Conservation (phyloP, 2,797 vertebrate species). For the Discoglossus pictus region DNA sequence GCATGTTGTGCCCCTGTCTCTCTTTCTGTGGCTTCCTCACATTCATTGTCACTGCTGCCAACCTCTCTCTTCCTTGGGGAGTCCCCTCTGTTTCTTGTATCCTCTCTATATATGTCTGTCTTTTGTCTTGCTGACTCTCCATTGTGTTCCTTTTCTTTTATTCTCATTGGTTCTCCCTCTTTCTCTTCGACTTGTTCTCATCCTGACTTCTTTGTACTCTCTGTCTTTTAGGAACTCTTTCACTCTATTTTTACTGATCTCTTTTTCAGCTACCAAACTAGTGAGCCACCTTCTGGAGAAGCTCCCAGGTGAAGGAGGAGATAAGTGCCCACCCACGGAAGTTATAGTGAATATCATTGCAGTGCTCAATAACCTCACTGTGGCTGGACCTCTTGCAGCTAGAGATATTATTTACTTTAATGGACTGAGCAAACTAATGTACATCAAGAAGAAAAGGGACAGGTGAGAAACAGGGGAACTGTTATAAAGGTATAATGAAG, state of each 20-base stretch:
- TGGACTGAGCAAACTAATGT: constrained; percentile 80
- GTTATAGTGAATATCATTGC: constrained; percentile 89
- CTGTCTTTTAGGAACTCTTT: background rate
- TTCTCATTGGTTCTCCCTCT: no score
- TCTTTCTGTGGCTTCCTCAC: no score
- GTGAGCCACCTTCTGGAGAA: constrained; percentile 79
- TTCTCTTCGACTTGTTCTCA: background rate
- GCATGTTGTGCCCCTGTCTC: background rate
- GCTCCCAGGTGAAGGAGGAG: constrained; percentile 69
- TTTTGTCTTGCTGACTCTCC: no score
- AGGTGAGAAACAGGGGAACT: constrained; percentile 70
- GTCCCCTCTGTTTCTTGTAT: no score
- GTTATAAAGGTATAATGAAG: no score
- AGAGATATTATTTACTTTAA: constrained; percentile 80
- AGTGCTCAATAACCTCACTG: constrained; percentile 89
- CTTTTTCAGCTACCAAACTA: constrained; percentile 76
- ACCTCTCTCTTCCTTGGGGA: no score
- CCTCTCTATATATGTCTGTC: no score
- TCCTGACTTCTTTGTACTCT: background rate
- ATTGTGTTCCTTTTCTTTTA: background rate
- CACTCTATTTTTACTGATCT: background rate
- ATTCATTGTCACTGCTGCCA: no score
- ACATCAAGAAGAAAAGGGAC: constrained; percentile 73
- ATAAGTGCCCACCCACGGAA: constrained; percentile 75
- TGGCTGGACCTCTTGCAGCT: constrained; percentile 77